Evolutionary conservation across 2,888 invertebrate species (phyloP), one percentile per base, ranked within the genome.

Genomic region (Tenthredo scrophulariae): DNA sequence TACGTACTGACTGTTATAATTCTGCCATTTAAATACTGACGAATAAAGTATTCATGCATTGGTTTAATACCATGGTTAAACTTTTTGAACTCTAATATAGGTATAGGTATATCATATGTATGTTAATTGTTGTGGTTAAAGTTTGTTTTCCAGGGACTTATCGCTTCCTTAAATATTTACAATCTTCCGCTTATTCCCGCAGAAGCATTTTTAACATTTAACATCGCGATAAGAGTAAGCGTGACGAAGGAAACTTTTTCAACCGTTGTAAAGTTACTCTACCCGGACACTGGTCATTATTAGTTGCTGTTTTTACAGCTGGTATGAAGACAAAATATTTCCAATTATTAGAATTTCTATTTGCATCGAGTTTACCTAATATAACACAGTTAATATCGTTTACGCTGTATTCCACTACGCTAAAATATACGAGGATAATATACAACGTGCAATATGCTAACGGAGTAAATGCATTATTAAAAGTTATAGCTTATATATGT

Each of bases 371-470:
- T 29, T 13, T 13, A 33, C 43, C 9, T 72, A 40, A 40, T 15
- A 15, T 10, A 15, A n/a, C 18, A 67, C 67, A 67, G 43, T 40
- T 74, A 22, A 74, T 40, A 74, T 43, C 74, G 40, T 74, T 74
- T n/a, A 74, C 1, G 40, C 22, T 10, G 5, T 46, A 9, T 74
- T 43, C 2, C 1, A 40, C 40, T 74, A 43, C 43, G 74, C 43
- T 43, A 22, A 74, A 43, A 74, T 74, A 22, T 74, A 74, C 43
- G 74, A 74, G 43, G 43, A 46, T 46, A 74, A 74, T 74, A 67
- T 74, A 22, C 29, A 74, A 22, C 26, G 74, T 40, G 74, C 74
- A 74, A 46, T 74, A 40, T 74, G 40, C 67, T 29, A 74, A 74
- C 46, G 43, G 10, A 40, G 43, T 43, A 46, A 74, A 74, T 43